Evolutionary conservation across 1,140 invertebrate species (phyloP).

Genomic region (Drosophila rhopaloa): DNA sequence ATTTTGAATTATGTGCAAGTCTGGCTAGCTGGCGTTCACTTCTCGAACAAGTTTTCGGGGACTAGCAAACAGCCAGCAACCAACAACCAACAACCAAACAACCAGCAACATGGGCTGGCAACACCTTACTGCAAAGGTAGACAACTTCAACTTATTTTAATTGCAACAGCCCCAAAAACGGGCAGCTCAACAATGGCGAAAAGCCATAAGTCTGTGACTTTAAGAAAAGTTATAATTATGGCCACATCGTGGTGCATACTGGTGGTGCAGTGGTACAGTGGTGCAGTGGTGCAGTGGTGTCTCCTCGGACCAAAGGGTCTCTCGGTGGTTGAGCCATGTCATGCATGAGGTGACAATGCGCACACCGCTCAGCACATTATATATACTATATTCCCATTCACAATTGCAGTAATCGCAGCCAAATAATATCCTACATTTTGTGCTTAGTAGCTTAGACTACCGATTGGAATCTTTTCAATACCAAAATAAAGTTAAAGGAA

Average conservation of each 20-base stretch:
- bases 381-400: constrained; percentile 14
- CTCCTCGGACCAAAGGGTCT: constrained; percentile 34
- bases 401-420: constrained; percentile 6
- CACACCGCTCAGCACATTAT: constrained; percentile 22
- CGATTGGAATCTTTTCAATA: too few relatives aligned
- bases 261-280: background rate
- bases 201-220: constrained; percentile 25
- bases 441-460: background rate
- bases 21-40: constrained; percentile 60
- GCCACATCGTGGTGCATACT: constrained; percentile 43
- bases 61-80: constrained; percentile 19
- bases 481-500: too few relatives aligned
- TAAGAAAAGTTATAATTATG: constrained; percentile 75
- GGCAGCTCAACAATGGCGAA: constrained; percentile 39
- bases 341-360: constrained; percentile 70
- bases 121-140: constrained; percentile 74
- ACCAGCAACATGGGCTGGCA: constrained; percentile 22
- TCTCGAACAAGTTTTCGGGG: constrained; percentile 72
- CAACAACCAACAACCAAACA: constrained; percentile 4
- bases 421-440: background rate
- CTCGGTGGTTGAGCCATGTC: constrained; percentile 45
- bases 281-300: constrained; percentile 1
- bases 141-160: constrained; percentile 82
- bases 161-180: constrained; percentile 68
- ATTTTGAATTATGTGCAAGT: constrained; percentile 80